phyloP scores from a whole-genome alignment of 2,113 vertebrate genomes.

The Orientallactaga bullata region DNA sequence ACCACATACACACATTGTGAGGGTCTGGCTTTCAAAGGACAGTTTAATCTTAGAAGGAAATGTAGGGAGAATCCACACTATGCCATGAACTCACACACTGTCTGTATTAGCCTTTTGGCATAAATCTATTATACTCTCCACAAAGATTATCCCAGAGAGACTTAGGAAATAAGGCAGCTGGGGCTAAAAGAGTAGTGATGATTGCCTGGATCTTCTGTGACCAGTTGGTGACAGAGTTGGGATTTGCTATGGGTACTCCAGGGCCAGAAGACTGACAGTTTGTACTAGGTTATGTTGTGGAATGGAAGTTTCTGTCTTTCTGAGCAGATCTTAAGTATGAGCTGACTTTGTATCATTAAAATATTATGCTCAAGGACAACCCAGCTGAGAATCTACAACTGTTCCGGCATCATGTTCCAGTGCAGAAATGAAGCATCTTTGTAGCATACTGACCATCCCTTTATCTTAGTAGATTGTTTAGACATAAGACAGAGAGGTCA shows the following conservation, averaged over 20 bases:
- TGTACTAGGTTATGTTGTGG: not conserved
- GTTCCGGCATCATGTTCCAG: not conserved
- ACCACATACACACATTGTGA: not conserved
- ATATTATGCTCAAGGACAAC: conserved; percentile 11
- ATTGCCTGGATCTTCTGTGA: not conserved
- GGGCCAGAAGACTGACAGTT: not conserved
- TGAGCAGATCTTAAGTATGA: not conserved
- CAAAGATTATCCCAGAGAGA: not conserved
- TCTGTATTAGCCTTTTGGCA: not conserved
- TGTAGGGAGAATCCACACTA: not conserved
- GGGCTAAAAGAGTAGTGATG: not conserved
- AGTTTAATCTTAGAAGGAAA: not conserved
- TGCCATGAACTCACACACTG: not conserved
- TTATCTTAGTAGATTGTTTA: not conserved
- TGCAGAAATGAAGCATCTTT: not conserved
- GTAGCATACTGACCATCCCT: not conserved
- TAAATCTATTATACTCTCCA: not conserved
- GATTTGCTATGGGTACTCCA: not conserved
- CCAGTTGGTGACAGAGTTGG: not conserved
- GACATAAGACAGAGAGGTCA: not conserved
- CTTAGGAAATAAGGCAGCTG: conserved; percentile 18
- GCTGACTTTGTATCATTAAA: conserved; percentile 10
- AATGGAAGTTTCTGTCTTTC: conserved; percentile 22
- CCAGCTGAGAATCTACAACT: not conserved
- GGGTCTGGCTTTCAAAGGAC: not conserved